A percentile compares a stretch with the other conserved stretches of the same genome.
These are phyloP conservation scores for Circaetus cinerascens DNA, from an alignment of 2,113 vertebrate species.

Conservation along the genomic window DNA sequence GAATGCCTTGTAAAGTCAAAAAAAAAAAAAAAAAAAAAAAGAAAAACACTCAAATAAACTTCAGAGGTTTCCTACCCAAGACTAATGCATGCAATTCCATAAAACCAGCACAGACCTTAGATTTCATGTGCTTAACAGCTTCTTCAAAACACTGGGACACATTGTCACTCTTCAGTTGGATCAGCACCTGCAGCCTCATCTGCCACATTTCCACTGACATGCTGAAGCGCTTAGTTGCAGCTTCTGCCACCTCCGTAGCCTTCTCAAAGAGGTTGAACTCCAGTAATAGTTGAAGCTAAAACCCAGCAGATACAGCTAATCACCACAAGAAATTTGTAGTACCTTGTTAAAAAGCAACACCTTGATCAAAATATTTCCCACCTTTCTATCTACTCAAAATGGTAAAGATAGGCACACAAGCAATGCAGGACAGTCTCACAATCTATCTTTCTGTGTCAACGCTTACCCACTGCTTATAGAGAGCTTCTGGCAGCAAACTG, in stretches of 20 bases:
- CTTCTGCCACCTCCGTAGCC: constrained; percentile 75
- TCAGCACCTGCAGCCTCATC: constrained; percentile 80
- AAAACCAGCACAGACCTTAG: constrained; percentile 78
- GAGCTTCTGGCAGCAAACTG: constrained; percentile 77
- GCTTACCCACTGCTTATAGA: constrained; percentile 91
- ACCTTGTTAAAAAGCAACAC: not conserved
- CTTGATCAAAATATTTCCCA: not conserved
- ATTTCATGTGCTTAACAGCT: constrained; percentile 76
- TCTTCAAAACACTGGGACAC: constrained; percentile 80
- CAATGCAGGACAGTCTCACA: not conserved
- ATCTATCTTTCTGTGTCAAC: not conserved
- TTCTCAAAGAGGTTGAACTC: constrained; percentile 58
- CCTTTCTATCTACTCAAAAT: not conserved
- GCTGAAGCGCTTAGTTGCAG: constrained; percentile 72
- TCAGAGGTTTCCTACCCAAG: not conserved
- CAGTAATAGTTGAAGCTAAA: constrained; percentile 74
- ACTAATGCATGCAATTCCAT: not conserved
- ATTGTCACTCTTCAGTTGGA: constrained; percentile 66
- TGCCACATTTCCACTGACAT: constrained; percentile 80
- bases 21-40: not conserved
- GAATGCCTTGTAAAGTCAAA: not conserved
- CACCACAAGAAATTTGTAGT: not conserved
- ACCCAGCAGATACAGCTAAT: not conserved
- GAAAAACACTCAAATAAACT: not conserved
- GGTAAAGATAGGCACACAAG: not conserved